These are phyloP conservation scores for Catocala sponsa DNA, from an alignment of 2,888 invertebrate species.

Conservation along the genomic window DNA sequence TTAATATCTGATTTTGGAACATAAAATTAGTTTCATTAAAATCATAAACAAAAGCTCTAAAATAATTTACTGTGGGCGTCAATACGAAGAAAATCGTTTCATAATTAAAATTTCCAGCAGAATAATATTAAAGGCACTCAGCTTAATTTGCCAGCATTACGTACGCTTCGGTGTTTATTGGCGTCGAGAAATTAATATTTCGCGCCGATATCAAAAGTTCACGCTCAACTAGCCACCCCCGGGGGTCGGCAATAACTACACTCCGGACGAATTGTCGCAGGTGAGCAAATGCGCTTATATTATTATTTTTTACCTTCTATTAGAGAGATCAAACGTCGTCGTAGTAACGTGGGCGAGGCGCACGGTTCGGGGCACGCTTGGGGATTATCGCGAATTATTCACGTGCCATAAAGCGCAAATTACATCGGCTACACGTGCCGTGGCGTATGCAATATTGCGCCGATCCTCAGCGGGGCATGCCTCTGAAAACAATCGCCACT, in stretches of 20 bases:
- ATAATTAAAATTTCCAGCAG: constrained; percentile 80
- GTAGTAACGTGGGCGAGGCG: constrained; percentile 61
- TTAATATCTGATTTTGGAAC: constrained; percentile 4
- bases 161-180: constrained; percentile 81
- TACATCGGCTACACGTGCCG: constrained; percentile 79
- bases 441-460: constrained; percentile 71
- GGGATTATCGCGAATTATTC: constrained; percentile 83
- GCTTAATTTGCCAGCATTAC: constrained; percentile 85
- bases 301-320: constrained; percentile 79
- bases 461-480: constrained; percentile 59
- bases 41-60: constrained; percentile 44
- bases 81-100: constrained; percentile 67
- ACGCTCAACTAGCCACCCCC: constrained; percentile 86
- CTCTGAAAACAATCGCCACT: constrained; percentile 70
- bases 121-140: constrained; percentile 83
- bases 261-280: constrained; percentile 80
- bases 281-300: constrained; percentile 85
- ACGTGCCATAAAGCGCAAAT: constrained; percentile 86
- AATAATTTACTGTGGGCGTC: constrained; percentile 55
- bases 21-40: constrained; percentile 54
- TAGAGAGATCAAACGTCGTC: constrained; percentile 82
- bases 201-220: constrained; percentile 86
- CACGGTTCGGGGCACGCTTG: constrained; percentile 25
- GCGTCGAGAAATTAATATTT: constrained; percentile 87
- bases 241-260: constrained; percentile 78